Conservation (phyloP, 2,113 vertebrate genomes). For the Centropus bengalensis region DNA sequence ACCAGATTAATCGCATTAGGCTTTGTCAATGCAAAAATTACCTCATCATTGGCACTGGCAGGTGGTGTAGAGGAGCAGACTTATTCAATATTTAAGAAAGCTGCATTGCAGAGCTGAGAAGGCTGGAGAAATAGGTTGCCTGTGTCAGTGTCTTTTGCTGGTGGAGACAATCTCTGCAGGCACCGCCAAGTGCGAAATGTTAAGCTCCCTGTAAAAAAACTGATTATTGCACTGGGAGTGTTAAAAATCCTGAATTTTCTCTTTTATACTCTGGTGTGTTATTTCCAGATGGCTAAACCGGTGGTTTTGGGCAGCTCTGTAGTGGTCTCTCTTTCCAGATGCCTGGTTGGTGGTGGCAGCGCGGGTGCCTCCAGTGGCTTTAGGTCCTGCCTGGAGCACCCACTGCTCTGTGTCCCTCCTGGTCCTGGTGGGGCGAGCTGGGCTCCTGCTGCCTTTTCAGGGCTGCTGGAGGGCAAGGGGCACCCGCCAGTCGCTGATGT, state of each 20-base stretch:
- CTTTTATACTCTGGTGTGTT: fast-evolving
- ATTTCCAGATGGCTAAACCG: not conserved
- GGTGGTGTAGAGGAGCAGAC: conserved; percentile 55
- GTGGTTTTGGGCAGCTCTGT: not conserved
- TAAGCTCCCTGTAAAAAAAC: not conserved
- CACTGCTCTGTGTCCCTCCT: fast-evolving
- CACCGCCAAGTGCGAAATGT: not conserved
- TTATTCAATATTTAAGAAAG: conserved; percentile 75
- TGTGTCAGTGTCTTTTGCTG: conserved; percentile 61
- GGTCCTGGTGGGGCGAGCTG: not conserved
- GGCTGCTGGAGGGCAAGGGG: not conserved
- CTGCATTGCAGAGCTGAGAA: conserved; percentile 76
- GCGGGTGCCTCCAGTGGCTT: not conserved
- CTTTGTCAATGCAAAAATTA: conserved; percentile 59
- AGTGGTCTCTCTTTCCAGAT: fast-evolving
- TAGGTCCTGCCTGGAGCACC: fast-evolving
- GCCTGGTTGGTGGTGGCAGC: fast-evolving
- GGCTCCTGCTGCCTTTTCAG: not conserved
- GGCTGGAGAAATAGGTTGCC: conserved; percentile 49
- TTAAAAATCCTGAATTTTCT: not conserved
- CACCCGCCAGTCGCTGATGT: fast-evolving
- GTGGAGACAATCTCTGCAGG: conserved; percentile 54
- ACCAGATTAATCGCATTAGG: conserved; percentile 35
- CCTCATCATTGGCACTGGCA: conserved; percentile 42
- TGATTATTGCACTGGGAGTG: not conserved